Conservation (phyloP, 2,888 invertebrate genomes). For the Anodontia alba region DNA sequence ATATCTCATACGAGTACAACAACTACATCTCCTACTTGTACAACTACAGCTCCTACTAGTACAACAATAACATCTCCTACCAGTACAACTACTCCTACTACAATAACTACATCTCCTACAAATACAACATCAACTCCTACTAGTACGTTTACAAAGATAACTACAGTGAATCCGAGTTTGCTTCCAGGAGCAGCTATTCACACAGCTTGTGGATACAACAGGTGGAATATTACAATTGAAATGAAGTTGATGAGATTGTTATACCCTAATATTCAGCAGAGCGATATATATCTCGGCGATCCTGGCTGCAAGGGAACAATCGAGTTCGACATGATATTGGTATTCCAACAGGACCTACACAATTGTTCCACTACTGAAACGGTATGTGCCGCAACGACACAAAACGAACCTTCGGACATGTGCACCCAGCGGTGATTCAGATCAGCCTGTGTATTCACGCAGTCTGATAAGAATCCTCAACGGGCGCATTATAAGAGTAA, state of each 20-base stretch:
- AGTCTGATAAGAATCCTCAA: too few relatives aligned
- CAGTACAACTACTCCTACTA: too few relatives aligned
- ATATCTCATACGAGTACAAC: too few relatives aligned
- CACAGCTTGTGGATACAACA: background rate
- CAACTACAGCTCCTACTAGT: too few relatives aligned
- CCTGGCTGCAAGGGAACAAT: background rate
- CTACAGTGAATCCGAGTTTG: background rate
- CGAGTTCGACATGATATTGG: background rate
- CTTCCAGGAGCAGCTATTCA: background rate
- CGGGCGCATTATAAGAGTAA: too few relatives aligned
- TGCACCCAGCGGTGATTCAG: too few relatives aligned
- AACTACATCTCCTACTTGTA: too few relatives aligned
- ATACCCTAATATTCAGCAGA: background rate
- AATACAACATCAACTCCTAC: background rate
- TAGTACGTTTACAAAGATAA: background rate
- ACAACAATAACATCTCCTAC: too few relatives aligned
- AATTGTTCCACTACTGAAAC: background rate
- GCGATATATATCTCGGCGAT: background rate
- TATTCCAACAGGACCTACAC: background rate
- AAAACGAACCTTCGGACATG: too few relatives aligned
- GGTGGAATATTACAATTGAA: background rate
- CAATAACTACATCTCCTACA: too few relatives aligned
- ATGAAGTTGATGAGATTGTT: background rate
- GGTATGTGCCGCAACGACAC: too few relatives aligned
- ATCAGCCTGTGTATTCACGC: too few relatives aligned